Base-by-base conservation (phyloP, 1,140 invertebrate species). In the Melanaphis sacchari region DNA sequence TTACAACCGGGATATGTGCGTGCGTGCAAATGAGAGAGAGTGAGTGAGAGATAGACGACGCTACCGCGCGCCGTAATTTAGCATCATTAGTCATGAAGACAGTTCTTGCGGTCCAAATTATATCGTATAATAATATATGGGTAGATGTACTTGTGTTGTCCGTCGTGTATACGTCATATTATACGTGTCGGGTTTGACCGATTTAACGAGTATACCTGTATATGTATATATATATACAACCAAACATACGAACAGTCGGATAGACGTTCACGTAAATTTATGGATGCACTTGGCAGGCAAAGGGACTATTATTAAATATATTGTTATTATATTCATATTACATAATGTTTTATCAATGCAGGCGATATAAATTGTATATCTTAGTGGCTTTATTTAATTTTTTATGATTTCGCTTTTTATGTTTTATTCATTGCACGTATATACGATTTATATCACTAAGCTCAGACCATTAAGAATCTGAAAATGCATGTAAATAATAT, bases 71-170 rank as follows among this genome's bases (percentile, higher is more conserved):
- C 36, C 24, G 81, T 93, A 93, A 93, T 93, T 93, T 93, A 93
- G 6, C 81, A 40, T 93, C 91, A 93, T 93, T 93, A 93, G 91
- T 93, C 91, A 93, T 54, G 43, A 84, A 93, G 91, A 93, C 91
- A 85, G 91, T 81, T 84, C 91, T 84, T 46, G 90, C 52, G 22
- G 91, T 85, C 43, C 54, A 81, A 46, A 90, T 90, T 66, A 66
- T 90, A 66, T 54, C 2, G 87, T 89, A 40, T 52, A 41, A n/a
- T 89, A 54, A 54, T 36, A 52, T 54, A n/a, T 54, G 59, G 59
- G 31, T 76, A 76, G 59, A 31, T 46, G 40, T 40, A 87, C 85
- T 41, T 87, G 85, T 89, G 87, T 89, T 54, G 49, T 85, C 8
- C 31, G 46, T 89, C 49, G n/a, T 52, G 24, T 89, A 26, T 85